Conservation (phyloP, 2,113 vertebrate species). For the Nyctereutes procyonoides region DNA sequence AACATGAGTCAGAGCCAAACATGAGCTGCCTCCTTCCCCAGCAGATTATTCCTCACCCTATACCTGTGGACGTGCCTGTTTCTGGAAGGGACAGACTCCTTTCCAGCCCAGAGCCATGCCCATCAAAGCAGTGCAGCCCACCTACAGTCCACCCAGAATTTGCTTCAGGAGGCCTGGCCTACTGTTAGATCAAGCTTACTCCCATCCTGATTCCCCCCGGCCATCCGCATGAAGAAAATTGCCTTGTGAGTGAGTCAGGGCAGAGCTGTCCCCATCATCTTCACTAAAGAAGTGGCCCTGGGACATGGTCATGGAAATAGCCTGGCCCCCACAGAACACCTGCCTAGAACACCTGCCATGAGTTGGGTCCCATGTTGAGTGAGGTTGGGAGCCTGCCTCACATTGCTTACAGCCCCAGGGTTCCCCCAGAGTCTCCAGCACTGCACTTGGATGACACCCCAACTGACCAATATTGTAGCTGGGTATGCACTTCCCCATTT, state of each 20-base stretch:
- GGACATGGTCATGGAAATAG: not conserved
- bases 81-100: not conserved
- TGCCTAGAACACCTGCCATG: not conserved
- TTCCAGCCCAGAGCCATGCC: not conserved
- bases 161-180: not conserved
- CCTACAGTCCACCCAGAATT: not conserved
- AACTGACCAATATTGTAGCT: too few relatives aligned
- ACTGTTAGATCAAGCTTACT: not conserved
- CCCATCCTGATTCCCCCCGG: not conserved
- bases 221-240: not conserved
- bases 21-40: not conserved
- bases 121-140: not conserved
- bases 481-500: accelerated
- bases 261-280: not conserved
- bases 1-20: not conserved
- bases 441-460: not conserved
- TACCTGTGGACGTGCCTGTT: not conserved
- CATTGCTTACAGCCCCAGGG: not conserved
- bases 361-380: not conserved
- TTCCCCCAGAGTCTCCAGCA: not conserved
- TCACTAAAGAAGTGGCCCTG: not conserved
- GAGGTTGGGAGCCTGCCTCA: not conserved
- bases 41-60: not conserved
- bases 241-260: not conserved
- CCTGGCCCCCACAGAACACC: not conserved